Conservation (phyloP, 2,797 vertebrate genomes). For the Mormyrops attenuatus region DNA sequence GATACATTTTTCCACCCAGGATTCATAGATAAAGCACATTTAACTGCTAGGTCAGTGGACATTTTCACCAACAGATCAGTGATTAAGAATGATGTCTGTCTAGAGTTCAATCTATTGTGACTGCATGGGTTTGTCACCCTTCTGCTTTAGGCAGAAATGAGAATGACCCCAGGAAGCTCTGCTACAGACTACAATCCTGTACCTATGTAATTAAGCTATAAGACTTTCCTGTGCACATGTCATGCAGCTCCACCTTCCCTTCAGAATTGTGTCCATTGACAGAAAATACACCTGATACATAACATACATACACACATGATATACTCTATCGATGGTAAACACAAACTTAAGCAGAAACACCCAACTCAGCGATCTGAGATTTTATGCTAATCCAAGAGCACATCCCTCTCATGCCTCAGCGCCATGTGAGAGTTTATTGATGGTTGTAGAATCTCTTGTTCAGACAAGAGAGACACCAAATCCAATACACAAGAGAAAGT, state of each 20-base stretch:
- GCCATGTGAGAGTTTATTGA: constrained; percentile 42
- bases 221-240: not conserved
- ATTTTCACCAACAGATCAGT: not conserved
- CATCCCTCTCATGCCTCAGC: not conserved
- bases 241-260: not conserved
- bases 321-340: not conserved
- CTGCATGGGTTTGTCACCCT: not conserved
- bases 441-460: constrained; percentile 59
- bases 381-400: not conserved
- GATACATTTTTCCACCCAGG: not conserved
- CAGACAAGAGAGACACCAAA: constrained; percentile 48
- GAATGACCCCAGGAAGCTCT: not conserved
- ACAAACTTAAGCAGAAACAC: not conserved
- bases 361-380: not conserved
- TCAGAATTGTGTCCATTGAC: not conserved
- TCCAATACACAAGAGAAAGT: constrained; percentile 45
- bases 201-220: not conserved
- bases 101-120: not conserved
- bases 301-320: not conserved
- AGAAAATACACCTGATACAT: not conserved
- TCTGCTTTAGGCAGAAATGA: not conserved
- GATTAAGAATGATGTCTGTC: not conserved
- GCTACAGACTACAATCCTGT: not conserved
- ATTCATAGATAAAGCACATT: not conserved
- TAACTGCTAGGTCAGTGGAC: not conserved